Conservation (phyloP, 2,113 vertebrate species). For the Syngnathus typhle region DNA sequence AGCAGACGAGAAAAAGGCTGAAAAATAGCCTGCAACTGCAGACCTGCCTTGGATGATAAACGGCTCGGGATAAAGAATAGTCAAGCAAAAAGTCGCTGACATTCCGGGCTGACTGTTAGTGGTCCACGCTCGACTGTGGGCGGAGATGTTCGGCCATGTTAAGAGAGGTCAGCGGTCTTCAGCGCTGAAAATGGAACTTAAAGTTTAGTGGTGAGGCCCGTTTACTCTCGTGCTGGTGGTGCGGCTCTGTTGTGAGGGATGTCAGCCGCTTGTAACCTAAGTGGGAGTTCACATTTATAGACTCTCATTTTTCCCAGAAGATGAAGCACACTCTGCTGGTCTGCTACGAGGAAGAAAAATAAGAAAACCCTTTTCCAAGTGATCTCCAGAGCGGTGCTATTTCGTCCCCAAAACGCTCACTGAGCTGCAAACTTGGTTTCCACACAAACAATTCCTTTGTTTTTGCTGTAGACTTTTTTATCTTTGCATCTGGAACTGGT, state of each 20-base stretch:
- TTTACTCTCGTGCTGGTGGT: background rate
- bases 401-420: background rate
- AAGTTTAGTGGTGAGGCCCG: constrained; percentile 1
- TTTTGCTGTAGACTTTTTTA: background rate
- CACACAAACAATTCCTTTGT: background rate
- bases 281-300: background rate
- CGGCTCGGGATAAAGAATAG: background rate
- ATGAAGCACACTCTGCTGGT: background rate
- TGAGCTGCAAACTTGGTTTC: background rate
- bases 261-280: background rate
- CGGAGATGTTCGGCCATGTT: constrained; percentile 9
- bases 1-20: background rate
- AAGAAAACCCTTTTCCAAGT: background rate
- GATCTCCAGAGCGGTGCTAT: background rate
- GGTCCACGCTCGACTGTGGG: constrained; percentile 1
- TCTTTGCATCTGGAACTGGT: background rate
- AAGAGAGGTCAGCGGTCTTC: background rate
- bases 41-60: constrained; percentile 2
- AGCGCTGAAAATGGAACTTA: background rate
- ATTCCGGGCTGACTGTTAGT: constrained; percentile 3
- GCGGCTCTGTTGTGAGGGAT: background rate
- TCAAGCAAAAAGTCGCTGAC: constrained; percentile 1
- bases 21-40: constrained; percentile 4
- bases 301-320: constrained; percentile 4
- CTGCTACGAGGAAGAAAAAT: background rate